Conservation (phyloP, 2,113 vertebrate species). For the Cinclus mexicanus region DNA sequence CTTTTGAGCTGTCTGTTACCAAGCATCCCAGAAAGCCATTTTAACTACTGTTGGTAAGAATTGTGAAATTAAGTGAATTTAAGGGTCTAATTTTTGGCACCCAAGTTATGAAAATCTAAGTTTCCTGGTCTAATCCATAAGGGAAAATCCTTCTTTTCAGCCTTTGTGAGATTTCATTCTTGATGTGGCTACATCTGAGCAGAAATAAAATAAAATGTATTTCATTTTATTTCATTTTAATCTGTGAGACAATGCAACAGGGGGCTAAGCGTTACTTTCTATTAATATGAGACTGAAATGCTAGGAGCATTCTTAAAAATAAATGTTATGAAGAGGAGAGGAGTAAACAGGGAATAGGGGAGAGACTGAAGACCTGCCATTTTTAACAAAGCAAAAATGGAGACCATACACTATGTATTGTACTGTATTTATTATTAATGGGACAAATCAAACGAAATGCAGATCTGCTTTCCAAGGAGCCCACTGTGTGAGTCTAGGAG, state of each 20-base stretch:
- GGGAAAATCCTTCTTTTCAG: neutral
- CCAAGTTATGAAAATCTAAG: neutral
- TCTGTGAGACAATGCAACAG: neutral
- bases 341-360: neutral
- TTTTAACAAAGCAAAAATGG: neutral
- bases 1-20: neutral
- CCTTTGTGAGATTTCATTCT: neutral
- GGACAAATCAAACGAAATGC: neutral
- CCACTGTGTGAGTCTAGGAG: neutral
- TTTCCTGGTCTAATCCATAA: neutral
- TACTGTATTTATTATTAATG: neutral
- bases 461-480: neutral
- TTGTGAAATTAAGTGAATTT: neutral
- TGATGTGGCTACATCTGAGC: neutral
- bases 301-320: neutral
- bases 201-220: neutral
- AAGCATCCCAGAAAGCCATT: neutral
- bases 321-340: neutral
- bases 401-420: neutral
- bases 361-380: neutral
- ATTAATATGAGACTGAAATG: neutral
- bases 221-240: neutral
- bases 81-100: neutral
- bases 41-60: neutral
- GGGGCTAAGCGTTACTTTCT: neutral